Conservation (phyloP, 2,888 invertebrate genomes). For the Schizaphis graminum region DNA sequence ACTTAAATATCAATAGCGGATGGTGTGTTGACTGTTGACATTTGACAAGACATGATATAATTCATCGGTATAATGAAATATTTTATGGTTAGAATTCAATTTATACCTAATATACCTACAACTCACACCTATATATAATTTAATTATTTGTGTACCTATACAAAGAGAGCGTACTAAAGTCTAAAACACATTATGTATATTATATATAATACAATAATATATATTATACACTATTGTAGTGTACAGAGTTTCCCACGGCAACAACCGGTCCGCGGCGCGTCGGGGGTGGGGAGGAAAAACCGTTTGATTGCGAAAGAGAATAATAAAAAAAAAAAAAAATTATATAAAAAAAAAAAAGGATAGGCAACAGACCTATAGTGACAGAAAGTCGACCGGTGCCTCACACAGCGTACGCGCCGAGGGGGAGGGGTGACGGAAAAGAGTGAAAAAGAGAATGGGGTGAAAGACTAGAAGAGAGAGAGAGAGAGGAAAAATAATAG, state of each 20-base stretch:
- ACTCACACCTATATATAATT: too few relatives aligned
- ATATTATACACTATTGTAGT: too few relatives aligned
- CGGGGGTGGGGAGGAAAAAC: slow-evolving; percentile 21
- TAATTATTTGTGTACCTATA: too few relatives aligned
- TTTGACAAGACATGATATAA: background rate
- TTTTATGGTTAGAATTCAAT: background rate
- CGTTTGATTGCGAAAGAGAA: background rate
- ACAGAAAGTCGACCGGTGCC: background rate
- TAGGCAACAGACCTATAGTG: background rate
- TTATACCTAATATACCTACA: background rate
- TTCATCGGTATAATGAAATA: background rate
- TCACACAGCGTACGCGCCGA: background rate
- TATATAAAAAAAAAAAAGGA: background rate
- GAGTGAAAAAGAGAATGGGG: slow-evolving; percentile 42
- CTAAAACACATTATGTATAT: too few relatives aligned
- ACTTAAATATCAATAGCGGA: background rate
- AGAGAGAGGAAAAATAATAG: slow-evolving; percentile 30
- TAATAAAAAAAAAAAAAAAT: slow-evolving; percentile 17
- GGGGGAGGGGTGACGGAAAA: background rate
- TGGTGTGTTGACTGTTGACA: background rate
- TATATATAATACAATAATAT: too few relatives aligned
- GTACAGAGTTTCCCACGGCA: background rate
- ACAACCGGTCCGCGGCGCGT: slow-evolving; percentile 30
- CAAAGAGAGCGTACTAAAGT: too few relatives aligned
- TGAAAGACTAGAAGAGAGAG: background rate